Evolutionary conservation across 2,888 invertebrate genomes (phyloP).

Genomic region (Mimachlamys varia): DNA sequence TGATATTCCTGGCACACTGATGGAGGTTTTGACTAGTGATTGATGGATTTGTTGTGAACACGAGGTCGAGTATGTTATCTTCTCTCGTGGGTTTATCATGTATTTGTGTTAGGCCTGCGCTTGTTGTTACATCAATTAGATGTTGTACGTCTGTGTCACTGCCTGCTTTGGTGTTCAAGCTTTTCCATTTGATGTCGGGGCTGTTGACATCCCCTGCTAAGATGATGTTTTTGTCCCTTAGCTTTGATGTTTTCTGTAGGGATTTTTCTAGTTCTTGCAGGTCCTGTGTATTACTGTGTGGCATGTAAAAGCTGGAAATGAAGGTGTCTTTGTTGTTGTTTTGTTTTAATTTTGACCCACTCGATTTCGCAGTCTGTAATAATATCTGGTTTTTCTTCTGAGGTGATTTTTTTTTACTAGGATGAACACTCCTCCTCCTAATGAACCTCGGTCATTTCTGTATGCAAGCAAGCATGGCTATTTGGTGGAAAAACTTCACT

Average conservation of each 20-base stretch:
- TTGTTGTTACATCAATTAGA: not conserved
- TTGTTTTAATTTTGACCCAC: constrained; percentile 53
- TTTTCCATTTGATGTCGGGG: too few species aligned
- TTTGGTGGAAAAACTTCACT: constrained; percentile 50
- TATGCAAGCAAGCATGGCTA: constrained; percentile 48
- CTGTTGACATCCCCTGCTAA: too few species aligned
- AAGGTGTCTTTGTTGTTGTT: not conserved
- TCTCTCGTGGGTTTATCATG: not conserved
- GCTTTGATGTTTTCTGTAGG: too few species aligned
- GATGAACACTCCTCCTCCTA: constrained; percentile 52
- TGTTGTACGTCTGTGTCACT: not conserved
- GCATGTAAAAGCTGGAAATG: not conserved
- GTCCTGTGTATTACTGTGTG: not conserved
- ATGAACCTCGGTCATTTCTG: constrained; percentile 49
- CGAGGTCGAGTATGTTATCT: not conserved
- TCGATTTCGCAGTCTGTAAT: constrained; percentile 54
- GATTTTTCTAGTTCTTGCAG: not conserved
- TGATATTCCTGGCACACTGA: not conserved
- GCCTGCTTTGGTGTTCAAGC: too few species aligned
- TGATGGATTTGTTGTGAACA: not conserved
- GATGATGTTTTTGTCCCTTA: too few species aligned
- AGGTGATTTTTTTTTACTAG: constrained; percentile 48
- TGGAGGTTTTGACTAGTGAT: not conserved
- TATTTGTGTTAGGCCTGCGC: not conserved
- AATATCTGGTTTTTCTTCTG: constrained; percentile 50